Evolutionary conservation across 2,888 invertebrate genomes (phyloP).

Genomic region (Noctua fimbriata): DNA sequence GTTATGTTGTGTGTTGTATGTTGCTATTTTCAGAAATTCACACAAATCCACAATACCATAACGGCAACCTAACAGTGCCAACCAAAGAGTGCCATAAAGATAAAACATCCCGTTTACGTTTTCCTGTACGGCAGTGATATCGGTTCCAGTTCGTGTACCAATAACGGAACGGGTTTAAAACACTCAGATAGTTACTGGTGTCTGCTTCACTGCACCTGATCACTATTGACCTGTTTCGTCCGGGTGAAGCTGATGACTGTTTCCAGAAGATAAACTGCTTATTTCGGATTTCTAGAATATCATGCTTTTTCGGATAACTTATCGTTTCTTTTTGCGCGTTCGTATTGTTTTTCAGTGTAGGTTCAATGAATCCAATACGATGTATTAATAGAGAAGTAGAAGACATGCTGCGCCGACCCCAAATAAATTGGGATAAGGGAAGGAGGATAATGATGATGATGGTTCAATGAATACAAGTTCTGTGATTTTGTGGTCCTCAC

Average conservation of each 20-base stretch:
- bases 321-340: neutral
- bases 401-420: no score
- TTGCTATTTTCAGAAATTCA: neutral
- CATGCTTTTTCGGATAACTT: neutral
- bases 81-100: constrained; percentile 40
- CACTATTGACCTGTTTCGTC: constrained; percentile 45
- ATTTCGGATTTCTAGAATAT: neutral
- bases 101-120: constrained; percentile 41
- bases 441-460: no score
- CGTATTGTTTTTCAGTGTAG: neutral
- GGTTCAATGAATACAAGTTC: no score
- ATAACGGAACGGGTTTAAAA: constrained; percentile 46
- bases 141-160: constrained; percentile 48
- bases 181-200: constrained; percentile 49
- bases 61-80: neutral
- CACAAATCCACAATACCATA: constrained; percentile 3
- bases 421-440: no score
- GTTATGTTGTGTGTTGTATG: no score
- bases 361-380: no score
- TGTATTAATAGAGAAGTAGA: no score
- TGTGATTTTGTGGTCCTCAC: neutral
- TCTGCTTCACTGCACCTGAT: constrained; percentile 28
- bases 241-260: constrained; percentile 36
- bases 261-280: constrained; percentile 46
- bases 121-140: constrained; percentile 33